Conservation (phyloP, 2,797 vertebrate species). For the Cercopithecus mitis region DNA sequence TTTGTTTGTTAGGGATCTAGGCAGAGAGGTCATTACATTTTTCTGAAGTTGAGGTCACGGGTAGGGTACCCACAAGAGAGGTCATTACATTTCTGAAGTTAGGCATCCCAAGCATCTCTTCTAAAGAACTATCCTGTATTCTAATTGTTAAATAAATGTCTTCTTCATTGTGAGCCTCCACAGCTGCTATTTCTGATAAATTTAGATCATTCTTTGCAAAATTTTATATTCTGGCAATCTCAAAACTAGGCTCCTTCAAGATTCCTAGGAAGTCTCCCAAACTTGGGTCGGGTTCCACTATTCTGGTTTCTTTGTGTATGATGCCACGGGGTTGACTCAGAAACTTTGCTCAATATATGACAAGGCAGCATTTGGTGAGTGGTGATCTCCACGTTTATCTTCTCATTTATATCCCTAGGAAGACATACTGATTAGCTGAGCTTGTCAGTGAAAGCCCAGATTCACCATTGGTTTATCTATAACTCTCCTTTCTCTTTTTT, state of each 20-base stretch:
- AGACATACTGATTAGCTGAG: not conserved
- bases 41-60: not conserved
- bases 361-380: not conserved
- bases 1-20: not conserved
- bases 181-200: conserved; percentile 26
- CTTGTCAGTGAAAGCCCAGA: not conserved
- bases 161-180: conserved; percentile 29
- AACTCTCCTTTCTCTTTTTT: conserved; percentile 14
- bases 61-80: not conserved
- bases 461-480: conserved; percentile 11
- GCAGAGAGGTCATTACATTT: not conserved
- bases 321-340: not conserved
- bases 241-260: conserved; percentile 17
- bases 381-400: not conserved
- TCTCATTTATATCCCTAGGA: not conserved
- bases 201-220: conserved; percentile 25
- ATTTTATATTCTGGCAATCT: not conserved
- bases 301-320: not conserved
- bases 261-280: not conserved
- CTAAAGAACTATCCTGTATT: not conserved
- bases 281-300: not conserved
- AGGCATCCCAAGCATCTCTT: not conserved
- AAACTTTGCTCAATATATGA: not conserved
- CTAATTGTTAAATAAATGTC: not conserved
- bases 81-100: not conserved